Conservation (phyloP, 1,140 invertebrate species). For the Lepidurus packardi region DNA sequence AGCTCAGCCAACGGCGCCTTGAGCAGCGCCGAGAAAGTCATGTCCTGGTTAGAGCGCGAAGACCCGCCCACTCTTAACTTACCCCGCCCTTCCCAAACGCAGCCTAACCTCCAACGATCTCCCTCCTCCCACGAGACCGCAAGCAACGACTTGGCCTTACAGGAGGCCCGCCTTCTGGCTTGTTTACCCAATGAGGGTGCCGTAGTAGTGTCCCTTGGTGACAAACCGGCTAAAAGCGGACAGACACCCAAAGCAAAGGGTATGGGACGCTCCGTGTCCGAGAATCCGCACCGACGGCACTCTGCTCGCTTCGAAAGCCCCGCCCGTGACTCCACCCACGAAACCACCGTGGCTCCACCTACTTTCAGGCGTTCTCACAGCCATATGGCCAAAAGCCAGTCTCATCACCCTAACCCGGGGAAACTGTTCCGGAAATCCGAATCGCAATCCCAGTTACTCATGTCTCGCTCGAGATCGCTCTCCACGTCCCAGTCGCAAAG, state of each 20-base stretch:
- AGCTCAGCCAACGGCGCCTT: constrained; percentile 19
- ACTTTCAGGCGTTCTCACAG: background rate
- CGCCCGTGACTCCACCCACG: background rate
- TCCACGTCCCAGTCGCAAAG: background rate
- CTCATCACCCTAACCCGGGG: background rate
- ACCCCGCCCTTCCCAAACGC: too few species aligned
- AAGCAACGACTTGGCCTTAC: too few species aligned
- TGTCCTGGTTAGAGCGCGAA: constrained; percentile 32
- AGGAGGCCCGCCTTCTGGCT: background rate
- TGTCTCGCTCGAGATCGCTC: background rate
- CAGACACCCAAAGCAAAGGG: background rate
- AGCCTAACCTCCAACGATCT: too few species aligned
- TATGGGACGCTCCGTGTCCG: background rate
- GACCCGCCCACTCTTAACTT: background rate
- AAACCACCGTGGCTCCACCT: background rate
- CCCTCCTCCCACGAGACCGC: too few species aligned
- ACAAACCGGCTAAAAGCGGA: background rate
- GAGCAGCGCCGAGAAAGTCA: constrained; percentile 31
- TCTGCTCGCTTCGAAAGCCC: background rate
- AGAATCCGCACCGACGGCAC: background rate
- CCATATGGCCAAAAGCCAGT: constrained; percentile 13
- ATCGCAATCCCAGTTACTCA: background rate
- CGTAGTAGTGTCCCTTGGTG: background rate
- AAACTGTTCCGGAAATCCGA: background rate
- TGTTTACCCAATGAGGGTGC: background rate